phyloP scores from a whole-genome alignment of 2,888 invertebrate genomes.

The Gastracanthus pulcherrimus region DNA sequence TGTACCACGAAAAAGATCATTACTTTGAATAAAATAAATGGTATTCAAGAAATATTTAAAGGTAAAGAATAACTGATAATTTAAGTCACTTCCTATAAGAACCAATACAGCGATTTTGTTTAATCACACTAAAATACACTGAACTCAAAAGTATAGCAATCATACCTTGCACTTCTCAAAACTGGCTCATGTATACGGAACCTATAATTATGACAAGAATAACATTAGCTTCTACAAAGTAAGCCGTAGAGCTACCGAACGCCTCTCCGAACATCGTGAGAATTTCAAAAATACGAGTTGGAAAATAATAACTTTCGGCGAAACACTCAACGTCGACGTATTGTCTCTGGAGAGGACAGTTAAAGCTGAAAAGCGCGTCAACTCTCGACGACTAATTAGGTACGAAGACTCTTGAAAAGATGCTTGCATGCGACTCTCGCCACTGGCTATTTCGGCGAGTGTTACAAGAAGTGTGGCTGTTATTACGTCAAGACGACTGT shows the following conservation, averaged over 20 bases:
- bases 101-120: too few species aligned
- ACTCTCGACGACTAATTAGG: constrained; percentile 13
- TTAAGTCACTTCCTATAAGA: too few species aligned
- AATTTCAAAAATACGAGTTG: background rate
- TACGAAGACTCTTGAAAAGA: background rate
- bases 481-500: background rate
- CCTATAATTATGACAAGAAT: background rate
- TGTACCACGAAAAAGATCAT: too few species aligned
- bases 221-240: background rate
- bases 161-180: too few species aligned
- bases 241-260: background rate
- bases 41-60: too few species aligned
- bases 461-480: background rate
- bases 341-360: background rate
- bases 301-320: background rate
- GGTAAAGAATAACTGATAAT: too few species aligned
- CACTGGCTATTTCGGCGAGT: background rate
- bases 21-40: too few species aligned
- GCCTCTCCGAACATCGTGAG: background rate
- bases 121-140: too few species aligned
- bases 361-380: background rate
- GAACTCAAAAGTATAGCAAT: too few species aligned
- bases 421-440: background rate
- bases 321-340: background rate
- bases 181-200: too few species aligned